Evolutionary conservation across 2,113 vertebrate species (phyloP).

Genomic region (Apteryx mantelli): DNA sequence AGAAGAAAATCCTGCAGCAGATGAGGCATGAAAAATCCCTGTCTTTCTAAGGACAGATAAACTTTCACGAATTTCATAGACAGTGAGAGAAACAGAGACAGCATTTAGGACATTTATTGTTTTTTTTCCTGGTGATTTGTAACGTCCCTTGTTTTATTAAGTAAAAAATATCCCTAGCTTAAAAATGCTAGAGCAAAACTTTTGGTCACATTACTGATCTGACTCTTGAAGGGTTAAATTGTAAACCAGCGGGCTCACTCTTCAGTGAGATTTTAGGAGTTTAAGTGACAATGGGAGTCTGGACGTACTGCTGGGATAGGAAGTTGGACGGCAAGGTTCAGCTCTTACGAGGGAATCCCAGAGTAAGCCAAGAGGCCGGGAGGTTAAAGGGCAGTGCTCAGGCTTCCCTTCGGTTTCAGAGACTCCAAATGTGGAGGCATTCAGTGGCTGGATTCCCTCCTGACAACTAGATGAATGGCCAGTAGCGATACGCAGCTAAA

Average conservation of each 20-base stretch:
- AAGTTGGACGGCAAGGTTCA: conserved; percentile 49
- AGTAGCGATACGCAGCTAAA: neutral
- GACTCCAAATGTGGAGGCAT: conserved; percentile 22
- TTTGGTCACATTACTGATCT: neutral
- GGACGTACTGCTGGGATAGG: conserved; percentile 41
- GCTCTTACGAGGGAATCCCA: conserved; percentile 21
- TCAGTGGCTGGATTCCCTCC: conserved; percentile 25
- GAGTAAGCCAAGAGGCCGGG: conserved; percentile 47
- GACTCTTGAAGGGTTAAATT: neutral
- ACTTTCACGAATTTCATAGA: too few species aligned
- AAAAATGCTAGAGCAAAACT: neutral
- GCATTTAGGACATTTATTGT: too few species aligned
- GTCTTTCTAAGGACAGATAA: too few species aligned
- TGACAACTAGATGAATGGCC: conserved; percentile 37
- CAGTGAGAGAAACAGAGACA: too few species aligned
- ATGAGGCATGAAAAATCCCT: too few species aligned
- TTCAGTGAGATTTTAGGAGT: conserved; percentile 19
- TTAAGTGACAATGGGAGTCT: conserved; percentile 31
- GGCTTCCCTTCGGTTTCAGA: conserved; percentile 22
- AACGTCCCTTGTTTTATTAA: neutral
- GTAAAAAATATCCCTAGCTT: neutral
- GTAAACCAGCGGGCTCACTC: neutral
- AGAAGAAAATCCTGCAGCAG: too few species aligned
- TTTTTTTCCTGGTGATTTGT: neutral
- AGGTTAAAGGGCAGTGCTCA: conserved; percentile 59